Evolutionary conservation across 1,140 invertebrate species (phyloP), one percentile per base, ranked within the genome.

Genomic region (Drosophila ambigua): DNA sequence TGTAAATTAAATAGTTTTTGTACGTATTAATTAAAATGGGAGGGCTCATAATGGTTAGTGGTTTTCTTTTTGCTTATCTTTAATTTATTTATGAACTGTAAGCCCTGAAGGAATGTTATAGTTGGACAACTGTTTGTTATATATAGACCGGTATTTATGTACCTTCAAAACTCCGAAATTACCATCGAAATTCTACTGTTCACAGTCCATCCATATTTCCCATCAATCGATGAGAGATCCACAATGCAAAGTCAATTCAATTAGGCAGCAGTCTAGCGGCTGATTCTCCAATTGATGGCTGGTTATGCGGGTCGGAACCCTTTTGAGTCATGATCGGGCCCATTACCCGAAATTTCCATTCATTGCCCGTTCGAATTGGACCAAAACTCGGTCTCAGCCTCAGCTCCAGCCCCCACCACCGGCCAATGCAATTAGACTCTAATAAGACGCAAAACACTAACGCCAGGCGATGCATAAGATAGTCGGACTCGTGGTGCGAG

Each of bases 371-470:
- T 46, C 23, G 11, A 49, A 31, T 28, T 57, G 51, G 31, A 13
- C 44, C 66, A 5, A 64, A 64, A 64, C 54, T 49, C 65, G 54
- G 66, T 53, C 55, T 1, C 7, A 8, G 20, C 16, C 16, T 4
- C 39, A 54, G 23, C 28, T 46, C 61, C 65, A 61, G 51, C 8
- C 71, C 74, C 62, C 68, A 65, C 43, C 4, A 71, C 67, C 59
- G 75, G 65, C 26, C 75, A 69, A 71, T 75, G 75, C 83, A 88
- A 87, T 87, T 87, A 87, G 83, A 87, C 65, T 88, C 83, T 87
- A 87, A 87, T 87, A 88, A 88, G 83, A 83, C 72, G 67, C 79
- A 76, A 87, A 82, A 87, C 75, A 87, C 82, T 78, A 88, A 87
- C 83, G 83, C 83, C 83, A 76, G 72, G 63, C 82, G 78, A 83